Evolutionary conservation across 2,113 vertebrate species (phyloP), one percentile per base, ranked within the genome.

Genomic region (Pontoporia blainvillei): DNA sequence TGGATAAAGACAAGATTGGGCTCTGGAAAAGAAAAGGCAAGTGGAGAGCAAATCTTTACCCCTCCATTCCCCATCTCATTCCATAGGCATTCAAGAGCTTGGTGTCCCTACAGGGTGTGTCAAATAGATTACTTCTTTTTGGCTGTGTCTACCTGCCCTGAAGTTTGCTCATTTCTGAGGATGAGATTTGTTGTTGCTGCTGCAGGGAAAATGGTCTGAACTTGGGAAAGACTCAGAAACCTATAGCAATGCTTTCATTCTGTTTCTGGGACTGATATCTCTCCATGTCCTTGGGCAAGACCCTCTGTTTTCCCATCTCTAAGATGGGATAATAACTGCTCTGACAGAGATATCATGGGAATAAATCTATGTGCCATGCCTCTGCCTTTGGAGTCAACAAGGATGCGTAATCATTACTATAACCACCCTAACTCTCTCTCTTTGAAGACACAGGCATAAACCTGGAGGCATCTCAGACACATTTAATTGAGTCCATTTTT

Each of bases 371-470:
- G 69, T 57, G 14, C 84, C 69, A 52, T 39, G 29, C 36, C 14
- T 83, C 34, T 96, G 27, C 46, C 83, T 98, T 97, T 97, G 97
- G 97, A 97, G 95, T 92, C 86, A 84, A 21, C 75, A 71, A 94
- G 66, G 72, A 36, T 87, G 75, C 36, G 46, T 96, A 96, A 85
- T 96, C 93, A 78, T 81, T 86, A 95, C 64, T 44, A 3, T 76
- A 97, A 96, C 96, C 85, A 93, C 90, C 91, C 91, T 97, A 84
- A 83, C 25, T 57, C 86, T 96, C 94, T 98, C 75, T 94, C 96
- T 98, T 98, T 97, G 98, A 98, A 98, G 98, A 97, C 93, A 86
- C 92, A 94, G 86, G 96, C 96, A 85, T 83, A 52, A 97, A 97
- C 96, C 96, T 76, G 92, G 90, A 98, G 97, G 97, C 96, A 96